Evolutionary conservation across 1,140 invertebrate species (phyloP), one percentile per base, ranked within the genome.

Genomic region (Frieseomelitta varia): DNA sequence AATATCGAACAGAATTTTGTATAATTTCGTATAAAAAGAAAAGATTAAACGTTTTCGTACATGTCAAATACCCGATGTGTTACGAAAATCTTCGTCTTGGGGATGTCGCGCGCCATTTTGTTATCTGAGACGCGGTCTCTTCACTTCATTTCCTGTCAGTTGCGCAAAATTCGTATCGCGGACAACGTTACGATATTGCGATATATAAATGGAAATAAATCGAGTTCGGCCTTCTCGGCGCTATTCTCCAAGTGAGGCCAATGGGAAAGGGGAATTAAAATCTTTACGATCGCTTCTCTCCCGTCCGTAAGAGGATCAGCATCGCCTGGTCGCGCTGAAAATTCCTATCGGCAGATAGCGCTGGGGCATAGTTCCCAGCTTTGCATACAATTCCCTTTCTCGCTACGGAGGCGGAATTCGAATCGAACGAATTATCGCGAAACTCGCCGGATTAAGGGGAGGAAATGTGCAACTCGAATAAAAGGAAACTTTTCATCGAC

Each of bases 391-490:
- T 77, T 72, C 67, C 56, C 63, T 47, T 55, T 30, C 67, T 79
- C 30, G 61, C 61, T 27, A 30, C 75, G 65, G 78, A 67, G 21
- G 30, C 24, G 75, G 75, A 83, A 86, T 79, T 83, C 53, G 71
- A 6, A 83, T 83, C 68, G 80, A 76, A 87, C 53, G 80, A 87
- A 79, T 87, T 76, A 76, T 65, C 80, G 21, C 55, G 69, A 84
- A 84, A 87, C 85, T 87, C 58, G 85, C n/a, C 63, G 69, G 27
- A 79, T 84, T 72, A 75, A 87, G 79, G 67, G 61, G 79, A 27
- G 30, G 61, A 87, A 87, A 79, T 34, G 47, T 27, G 34, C 30
- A 65, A 75, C 34, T 87, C 75, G 74, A 65, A 71, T 61, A 34
- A 19, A 19, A 19, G 12, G 17, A 4, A 65, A 81, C 19, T 81